Evolutionary conservation across 2,113 vertebrate genomes (phyloP).

Genomic region (Erythrolamprus reginae): DNA sequence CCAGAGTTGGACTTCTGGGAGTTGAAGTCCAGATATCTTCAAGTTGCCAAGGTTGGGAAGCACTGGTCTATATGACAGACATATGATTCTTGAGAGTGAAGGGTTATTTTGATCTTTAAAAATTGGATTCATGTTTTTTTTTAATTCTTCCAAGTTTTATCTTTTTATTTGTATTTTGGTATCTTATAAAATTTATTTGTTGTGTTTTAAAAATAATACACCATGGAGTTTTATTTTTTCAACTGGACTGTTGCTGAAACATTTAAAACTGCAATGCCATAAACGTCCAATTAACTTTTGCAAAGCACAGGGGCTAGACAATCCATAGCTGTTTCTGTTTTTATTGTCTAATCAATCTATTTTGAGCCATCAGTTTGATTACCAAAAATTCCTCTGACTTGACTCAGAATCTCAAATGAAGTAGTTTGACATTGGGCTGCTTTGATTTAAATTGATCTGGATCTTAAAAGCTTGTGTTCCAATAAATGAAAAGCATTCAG

Average conservation of each 20-base stretch:
- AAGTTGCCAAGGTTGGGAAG: too few relatives aligned
- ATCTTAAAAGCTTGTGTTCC: not conserved
- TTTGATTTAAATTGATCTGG: not conserved
- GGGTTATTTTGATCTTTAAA: not conserved
- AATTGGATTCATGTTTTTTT: not conserved
- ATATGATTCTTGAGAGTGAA: not conserved
- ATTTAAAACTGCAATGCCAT: not conserved
- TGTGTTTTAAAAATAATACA: not conserved
- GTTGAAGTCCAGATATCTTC: too few relatives aligned
- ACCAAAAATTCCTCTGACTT: not conserved
- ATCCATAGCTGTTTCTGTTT: not conserved
- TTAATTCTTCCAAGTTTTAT: not conserved
- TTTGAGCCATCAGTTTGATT: not conserved
- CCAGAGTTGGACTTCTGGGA: too few relatives aligned
- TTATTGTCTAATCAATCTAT: not conserved
- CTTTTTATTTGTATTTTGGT: not conserved
- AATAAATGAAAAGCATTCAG: not conserved
- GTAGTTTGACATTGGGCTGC: not conserved
- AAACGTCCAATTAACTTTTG: not conserved
- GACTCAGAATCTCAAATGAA: not conserved
- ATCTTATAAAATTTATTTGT: not conserved
- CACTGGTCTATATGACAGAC: not conserved
- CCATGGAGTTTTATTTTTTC: not conserved
- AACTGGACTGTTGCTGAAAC: not conserved
- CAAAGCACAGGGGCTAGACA: not conserved